phyloP scores from a whole-genome alignment of 2,113 vertebrate genomes.

The Pionites leucogaster region DNA sequence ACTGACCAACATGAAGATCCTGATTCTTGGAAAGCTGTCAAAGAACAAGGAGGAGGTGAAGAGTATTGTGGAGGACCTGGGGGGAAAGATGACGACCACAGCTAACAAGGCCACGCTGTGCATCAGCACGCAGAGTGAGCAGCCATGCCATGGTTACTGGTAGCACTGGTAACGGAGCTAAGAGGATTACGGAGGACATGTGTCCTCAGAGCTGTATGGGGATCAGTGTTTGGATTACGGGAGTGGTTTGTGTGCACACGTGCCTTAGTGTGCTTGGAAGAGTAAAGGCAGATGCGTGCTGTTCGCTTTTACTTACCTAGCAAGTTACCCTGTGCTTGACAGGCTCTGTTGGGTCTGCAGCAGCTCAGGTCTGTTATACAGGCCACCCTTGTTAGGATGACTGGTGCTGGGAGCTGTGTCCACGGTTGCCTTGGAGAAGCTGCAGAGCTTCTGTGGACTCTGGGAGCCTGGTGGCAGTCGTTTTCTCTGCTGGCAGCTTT shows the following conservation, averaged over 20 bases:
- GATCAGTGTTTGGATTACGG: conserved; percentile 2
- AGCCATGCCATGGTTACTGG: not conserved
- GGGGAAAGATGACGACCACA: conserved; percentile 86
- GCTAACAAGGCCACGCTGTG: conserved; percentile 89
- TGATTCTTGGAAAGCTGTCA: conserved; percentile 86
- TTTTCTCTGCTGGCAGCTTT: not conserved
- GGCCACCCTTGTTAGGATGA: not conserved
- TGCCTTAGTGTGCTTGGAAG: not conserved
- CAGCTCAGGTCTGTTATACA: not conserved
- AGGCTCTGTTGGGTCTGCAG: not conserved
- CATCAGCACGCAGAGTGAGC: conserved; percentile 92
- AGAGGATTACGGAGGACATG: not conserved
- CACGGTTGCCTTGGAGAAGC: not conserved
- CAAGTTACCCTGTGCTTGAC: rapidly evolving
- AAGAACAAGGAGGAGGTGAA: conserved; percentile 95
- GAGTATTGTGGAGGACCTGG: conserved; percentile 83
- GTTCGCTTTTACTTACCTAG: not conserved
- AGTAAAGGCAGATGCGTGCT: not conserved
- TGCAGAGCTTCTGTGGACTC: not conserved
- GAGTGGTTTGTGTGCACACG: not conserved
- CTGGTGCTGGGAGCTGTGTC: not conserved
- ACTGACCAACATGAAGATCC: conserved; percentile 87
- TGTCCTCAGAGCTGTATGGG: not conserved
- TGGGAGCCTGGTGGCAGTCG: not conserved
- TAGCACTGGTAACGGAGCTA: not conserved